Evolutionary conservation across 2,113 vertebrate genomes (phyloP).

Genomic region (Climacteris rufus): DNA sequence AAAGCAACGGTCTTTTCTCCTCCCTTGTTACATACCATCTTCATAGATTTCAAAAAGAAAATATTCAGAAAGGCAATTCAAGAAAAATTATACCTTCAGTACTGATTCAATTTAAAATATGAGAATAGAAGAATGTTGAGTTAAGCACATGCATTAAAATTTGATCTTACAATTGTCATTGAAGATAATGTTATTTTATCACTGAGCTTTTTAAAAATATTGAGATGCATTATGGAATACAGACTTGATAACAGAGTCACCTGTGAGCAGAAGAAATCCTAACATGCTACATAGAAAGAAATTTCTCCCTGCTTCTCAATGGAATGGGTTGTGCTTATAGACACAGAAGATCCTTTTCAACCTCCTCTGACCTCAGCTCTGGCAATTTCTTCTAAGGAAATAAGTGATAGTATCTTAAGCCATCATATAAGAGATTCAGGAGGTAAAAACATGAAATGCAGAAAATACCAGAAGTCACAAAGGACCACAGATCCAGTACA

Average conservation of each 20-base stretch:
- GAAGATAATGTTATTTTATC: background rate
- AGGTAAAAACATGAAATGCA: background rate
- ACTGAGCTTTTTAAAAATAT: constrained; percentile 67
- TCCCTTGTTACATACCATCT: background rate
- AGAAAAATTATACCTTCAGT: background rate
- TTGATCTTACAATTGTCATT: background rate
- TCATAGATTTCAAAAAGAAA: background rate
- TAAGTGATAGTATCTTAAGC: background rate
- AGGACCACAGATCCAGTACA: background rate
- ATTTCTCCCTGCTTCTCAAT: constrained; percentile 71
- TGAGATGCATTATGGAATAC: constrained; percentile 75
- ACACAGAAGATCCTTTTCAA: constrained; percentile 34
- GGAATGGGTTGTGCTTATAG: constrained; percentile 72
- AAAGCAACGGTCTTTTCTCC: background rate
- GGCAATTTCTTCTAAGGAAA: background rate
- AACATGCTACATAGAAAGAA: constrained; percentile 70
- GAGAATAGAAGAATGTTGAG: background rate
- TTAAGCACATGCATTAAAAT: background rate
- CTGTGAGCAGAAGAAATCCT: constrained; percentile 73
- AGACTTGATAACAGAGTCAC: constrained; percentile 73
- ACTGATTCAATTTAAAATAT: background rate
- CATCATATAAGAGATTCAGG: background rate
- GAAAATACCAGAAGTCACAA: background rate
- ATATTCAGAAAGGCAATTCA: background rate
- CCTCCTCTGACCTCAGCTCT: background rate